Base-by-base conservation (phyloP, 2,797 vertebrate species). In the Periophthalmus magnuspinnatus region DNA sequence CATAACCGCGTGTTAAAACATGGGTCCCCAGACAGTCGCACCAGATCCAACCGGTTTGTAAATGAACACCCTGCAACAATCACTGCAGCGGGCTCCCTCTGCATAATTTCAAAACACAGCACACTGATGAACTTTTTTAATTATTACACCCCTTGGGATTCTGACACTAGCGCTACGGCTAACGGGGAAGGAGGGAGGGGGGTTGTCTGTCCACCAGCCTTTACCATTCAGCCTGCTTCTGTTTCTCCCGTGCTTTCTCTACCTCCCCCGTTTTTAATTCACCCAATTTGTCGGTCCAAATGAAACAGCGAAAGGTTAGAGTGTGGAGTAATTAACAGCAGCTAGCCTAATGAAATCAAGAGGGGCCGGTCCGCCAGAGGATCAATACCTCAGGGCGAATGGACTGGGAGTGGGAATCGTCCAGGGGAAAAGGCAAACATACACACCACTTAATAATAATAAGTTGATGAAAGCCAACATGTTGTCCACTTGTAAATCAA, bases 261-360 rank as follows among this genome's bases (percentile, higher is more conserved):
- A 34, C 79, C 75, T 74, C 67, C 73, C 16, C 76, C 59, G 69
- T 85, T 90, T 95, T 95, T 93, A 96, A 95, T 95, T 95, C 89
- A 90, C 92, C 92, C 94, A 95, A 94, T 96, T 95, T 96, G 94
- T 95, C 92, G 91, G 81, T 88, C 90, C 94, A 95, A 95, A 95
- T 95, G 93, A 96, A 97, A 95, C 91, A 95, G 90, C 90, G 85
- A 95, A 94, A 95, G 94, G 93, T 96, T 95, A 93, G 91, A 93
- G 90, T 87, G 91, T 94, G 93, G 76, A 88, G 92, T 97, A 97
- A 97, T 98, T 97, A 97, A 96, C 93, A 92, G 91, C 89, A 93
- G 85, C 84, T 81, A 75, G 89, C 82, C 90, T 95, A 96, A 94
- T 95, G 93, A 96, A 95, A 94, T 92, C 91, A 87, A 89, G 88